Evolutionary conservation across 1,140 invertebrate species (phyloP), one percentile per base, ranked within the genome.

Genomic region (Eueides isabella): DNA sequence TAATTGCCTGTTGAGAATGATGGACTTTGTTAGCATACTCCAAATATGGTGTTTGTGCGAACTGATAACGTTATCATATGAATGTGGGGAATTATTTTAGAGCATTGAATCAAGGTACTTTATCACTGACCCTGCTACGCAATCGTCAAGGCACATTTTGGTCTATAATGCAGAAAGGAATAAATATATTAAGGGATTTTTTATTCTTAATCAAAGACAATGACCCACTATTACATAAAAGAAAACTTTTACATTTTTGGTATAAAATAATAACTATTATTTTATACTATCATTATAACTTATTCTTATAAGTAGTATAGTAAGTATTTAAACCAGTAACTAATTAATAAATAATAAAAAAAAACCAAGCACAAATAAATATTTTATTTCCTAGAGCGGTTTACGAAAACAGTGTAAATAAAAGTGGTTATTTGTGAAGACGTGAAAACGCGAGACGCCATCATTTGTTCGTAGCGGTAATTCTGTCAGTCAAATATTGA

Each of bases 381-480:
- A 55, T 11, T 2, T 23, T 55, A 9, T 33, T 68, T 35, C 28
- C 7, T 48, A 23, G 28, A 74, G 66, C n/a, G 29, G 61, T 73
- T 67, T 31, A 68, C 61, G 55, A 79, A 81, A 71, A 26, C 6
- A 75, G 23, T 38, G 67, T 80, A 79, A 78, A 74, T 61, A 70
- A 61, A 23, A 61, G 31, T 16, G 26, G 14, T 73, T 71, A 72
- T 77, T 70, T 71, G 72, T 62, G 63, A 62, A 77, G 72, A 74
- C 61, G 68, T 71, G 68, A 73, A 77, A 62, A 66, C 38, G 35
- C 63, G 75, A 76, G 80, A 85, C 84, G 81, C 85, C 80, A 83
- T 86, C 85, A 85, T 86, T 90, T 91, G 87, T 85, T 76, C 85
- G 79, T 87, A 92, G 89, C 90, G 90, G 90, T 92, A 91, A 89